A percentile compares a stretch with the other conserved stretches of the same genome.
phyloP scores from a whole-genome alignment of 37 sponge, comb jelly and placozoan genomes.

The Dysidea cf. avara region DNA sequence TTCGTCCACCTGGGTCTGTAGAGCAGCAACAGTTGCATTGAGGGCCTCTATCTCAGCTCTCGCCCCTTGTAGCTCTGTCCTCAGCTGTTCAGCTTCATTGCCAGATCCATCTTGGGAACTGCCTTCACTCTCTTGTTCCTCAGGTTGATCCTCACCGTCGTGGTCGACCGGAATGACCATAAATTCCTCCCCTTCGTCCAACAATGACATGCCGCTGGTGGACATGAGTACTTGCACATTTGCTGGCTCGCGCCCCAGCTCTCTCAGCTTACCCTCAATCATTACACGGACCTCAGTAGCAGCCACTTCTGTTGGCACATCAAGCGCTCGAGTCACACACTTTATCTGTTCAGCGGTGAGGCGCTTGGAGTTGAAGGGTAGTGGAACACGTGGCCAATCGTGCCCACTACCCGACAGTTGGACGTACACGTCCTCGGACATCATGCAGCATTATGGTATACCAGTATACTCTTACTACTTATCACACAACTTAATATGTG shows the following conservation, averaged over 20 bases:
- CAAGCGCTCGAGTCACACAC: not conserved
- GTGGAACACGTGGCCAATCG: no score
- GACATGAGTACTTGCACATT: conserved; percentile 9
- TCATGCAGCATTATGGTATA: no score
- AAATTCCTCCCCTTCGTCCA: not conserved
- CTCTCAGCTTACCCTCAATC: conserved; percentile 12
- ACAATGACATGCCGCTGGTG: not conserved
- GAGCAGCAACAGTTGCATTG: not conserved
- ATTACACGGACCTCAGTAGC: conserved; percentile 9
- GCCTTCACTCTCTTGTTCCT: no score
- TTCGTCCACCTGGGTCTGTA: conserved; percentile 4
- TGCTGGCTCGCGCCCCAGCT: conserved; percentile 3
- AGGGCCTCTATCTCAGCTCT: not conserved
- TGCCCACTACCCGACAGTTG: no score
- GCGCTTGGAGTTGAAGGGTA: conserved; percentile 3
- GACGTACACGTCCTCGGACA: no score
- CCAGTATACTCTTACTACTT: no score
- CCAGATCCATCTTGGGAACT: not conserved
- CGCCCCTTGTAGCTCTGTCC: conserved; percentile 4
- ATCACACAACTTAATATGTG: no score
- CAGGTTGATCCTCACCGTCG: no score
- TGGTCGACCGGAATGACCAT: no score
- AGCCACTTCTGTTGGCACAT: conserved; percentile 1
- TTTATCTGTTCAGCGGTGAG: conserved; percentile 7
- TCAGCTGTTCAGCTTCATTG: not conserved